phyloP scores from a whole-genome alignment of 2,113 vertebrate species.

The Catharus minimus region DNA sequence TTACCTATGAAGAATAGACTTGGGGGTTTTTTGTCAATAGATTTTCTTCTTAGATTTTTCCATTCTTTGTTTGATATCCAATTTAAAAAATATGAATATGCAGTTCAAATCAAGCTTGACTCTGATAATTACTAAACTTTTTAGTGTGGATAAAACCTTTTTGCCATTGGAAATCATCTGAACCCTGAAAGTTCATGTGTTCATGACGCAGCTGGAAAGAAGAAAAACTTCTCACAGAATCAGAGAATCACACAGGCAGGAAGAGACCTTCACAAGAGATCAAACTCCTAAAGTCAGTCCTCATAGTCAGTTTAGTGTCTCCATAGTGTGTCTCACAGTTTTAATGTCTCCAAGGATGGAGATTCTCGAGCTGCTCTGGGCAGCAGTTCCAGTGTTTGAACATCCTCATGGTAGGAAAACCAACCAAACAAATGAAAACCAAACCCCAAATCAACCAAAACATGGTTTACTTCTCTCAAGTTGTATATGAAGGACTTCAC shows the following conservation, averaged over 20 bases:
- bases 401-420: not conserved
- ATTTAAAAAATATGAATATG: not conserved
- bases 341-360: not conserved
- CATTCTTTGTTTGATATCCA: not conserved
- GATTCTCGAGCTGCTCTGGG: not conserved
- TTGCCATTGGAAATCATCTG: not conserved
- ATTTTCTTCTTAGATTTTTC: not conserved
- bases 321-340: not conserved
- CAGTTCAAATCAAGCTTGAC: not conserved
- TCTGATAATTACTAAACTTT: not conserved
- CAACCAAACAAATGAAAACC: fast-evolving
- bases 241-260: not conserved
- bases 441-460: not conserved
- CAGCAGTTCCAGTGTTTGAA: not conserved
- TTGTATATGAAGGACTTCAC: fast-evolving
- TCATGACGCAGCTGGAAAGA: not conserved
- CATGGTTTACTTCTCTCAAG: not conserved
- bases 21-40: not conserved
- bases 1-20: not conserved
- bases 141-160: not conserved
- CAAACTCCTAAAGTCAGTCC: not conserved
- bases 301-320: not conserved
- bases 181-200: not conserved
- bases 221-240: not conserved
- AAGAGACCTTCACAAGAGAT: not conserved